Base-by-base conservation (phyloP, 2,113 vertebrate species). In the Caracal caracal region DNA sequence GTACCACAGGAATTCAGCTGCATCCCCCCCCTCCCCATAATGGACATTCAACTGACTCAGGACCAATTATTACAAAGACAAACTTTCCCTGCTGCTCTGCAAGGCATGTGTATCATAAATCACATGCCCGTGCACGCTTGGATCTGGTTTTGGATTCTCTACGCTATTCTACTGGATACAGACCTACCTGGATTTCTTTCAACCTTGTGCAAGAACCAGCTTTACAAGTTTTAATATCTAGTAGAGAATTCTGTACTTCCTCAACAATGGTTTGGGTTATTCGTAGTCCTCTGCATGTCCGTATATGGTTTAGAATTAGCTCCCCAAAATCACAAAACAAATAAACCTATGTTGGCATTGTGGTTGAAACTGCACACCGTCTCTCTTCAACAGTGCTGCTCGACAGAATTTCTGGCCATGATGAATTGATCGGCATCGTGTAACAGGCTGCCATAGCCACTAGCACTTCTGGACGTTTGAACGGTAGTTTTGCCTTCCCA, bases 211-310 rank as follows among this genome's bases (percentile, higher is more conserved):
- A 84, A 91, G 33, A 95, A 91, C 30, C 53, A 78, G 4, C 19
- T 56, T 91, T 76, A 71, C 5, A 91, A 78, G 15, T 65, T 95
- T 71, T 30, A 95, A 3, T 33, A 93, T n/a, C 40, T 49, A 97
- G 26, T 2, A 75, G 16, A 80, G 17, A 90, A 87, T n/a, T 85
- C 0, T 88, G 40, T 93, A 86, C 3, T 87, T 47, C 61, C 85
- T 59, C 61, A 86, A 76, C 37, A 70, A 83, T 30, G 3, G 37
- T 95, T 78, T 65, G 53, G 43, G 33, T 66, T 85, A 73, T 68
- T 75, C 79, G 47, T 40, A 89, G 56, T 53, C 65, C 33, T 88
- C 24, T 51, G 33, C 33, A 16, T 40, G 76, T 66, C 91, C 28
- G 63, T 56, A 0, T 88, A 71, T 71, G 51, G 86, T 78, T 83